phyloP scores from a whole-genome alignment of 2,888 invertebrate genomes.

The Amblyteles armatorius region DNA sequence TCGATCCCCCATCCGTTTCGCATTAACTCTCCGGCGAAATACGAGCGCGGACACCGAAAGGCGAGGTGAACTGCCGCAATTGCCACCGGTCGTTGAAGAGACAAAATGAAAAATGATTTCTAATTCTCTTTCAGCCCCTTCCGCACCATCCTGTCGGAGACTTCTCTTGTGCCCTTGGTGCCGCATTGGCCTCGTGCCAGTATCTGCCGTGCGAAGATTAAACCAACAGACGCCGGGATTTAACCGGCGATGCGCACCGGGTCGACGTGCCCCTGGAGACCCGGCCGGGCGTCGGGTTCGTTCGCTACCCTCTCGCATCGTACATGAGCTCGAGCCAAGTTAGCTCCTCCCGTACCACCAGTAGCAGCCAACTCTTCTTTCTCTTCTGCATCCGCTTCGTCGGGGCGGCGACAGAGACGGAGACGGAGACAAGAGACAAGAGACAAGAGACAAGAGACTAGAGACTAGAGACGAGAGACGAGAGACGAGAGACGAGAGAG shows the following conservation, averaged over 20 bases:
- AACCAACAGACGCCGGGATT: slow-evolving; percentile 73
- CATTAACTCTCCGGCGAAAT: slow-evolving; percentile 29
- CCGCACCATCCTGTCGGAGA: slow-evolving; percentile 15
- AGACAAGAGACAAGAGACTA: no score
- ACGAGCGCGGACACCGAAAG: slow-evolving; percentile 39
- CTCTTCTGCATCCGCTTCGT: slow-evolving; percentile 18
- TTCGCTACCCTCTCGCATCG: neutral
- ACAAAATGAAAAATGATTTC: slow-evolving; percentile 68
- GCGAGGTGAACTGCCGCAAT: slow-evolving; percentile 48
- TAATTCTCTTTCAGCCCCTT: slow-evolving; percentile 59
- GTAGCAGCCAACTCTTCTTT: slow-evolving; percentile 41
- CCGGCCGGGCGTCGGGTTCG: slow-evolving; percentile 50
- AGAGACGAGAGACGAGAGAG: no score
- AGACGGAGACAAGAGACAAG: no score
- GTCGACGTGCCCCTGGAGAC: slow-evolving; percentile 66
- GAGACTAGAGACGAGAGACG: no score
- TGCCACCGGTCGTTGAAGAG: slow-evolving; percentile 46
- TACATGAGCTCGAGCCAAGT: slow-evolving; percentile 33
- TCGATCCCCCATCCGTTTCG: neutral
- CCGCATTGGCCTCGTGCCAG: slow-evolving; percentile 69
- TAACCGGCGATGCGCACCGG: slow-evolving; percentile 70
- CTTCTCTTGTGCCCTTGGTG: slow-evolving; percentile 60
- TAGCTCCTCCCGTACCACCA: slow-evolving; percentile 39
- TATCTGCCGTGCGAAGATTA: slow-evolving; percentile 72
- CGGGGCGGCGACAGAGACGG: neutral